A percentile compares a stretch with the other conserved stretches of the same genome.
Conservation (phyloP, 2,113 vertebrate genomes). For the Rattus norvegicus region DNA sequence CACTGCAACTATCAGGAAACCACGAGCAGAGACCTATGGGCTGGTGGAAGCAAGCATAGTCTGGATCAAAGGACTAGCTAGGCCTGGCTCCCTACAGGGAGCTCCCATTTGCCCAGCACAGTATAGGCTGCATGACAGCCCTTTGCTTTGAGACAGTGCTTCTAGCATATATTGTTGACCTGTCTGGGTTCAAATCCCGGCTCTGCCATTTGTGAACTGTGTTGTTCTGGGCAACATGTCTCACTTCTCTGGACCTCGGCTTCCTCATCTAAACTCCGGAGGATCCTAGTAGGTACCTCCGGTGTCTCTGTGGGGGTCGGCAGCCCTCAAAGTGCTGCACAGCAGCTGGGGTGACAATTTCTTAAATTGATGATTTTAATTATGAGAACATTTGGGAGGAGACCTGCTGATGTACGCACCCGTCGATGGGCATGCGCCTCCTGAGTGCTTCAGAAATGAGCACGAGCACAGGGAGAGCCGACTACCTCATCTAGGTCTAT, state of each 20-base stretch:
- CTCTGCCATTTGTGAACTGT: not conserved
- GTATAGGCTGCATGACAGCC: too few relatives aligned
- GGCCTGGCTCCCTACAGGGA: not conserved
- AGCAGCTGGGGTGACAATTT: not conserved
- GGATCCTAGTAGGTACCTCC: not conserved
- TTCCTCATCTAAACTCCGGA: not conserved
- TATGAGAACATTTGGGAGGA: not conserved
- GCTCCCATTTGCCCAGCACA: not conserved
- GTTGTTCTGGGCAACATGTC: not conserved
- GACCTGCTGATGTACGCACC: not conserved
- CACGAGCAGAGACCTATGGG: too few relatives aligned
- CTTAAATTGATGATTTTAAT: not conserved
- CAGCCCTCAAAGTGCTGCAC: not conserved
- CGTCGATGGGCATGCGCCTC: not conserved
- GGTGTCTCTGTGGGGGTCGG: not conserved
- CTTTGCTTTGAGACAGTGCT: not conserved
- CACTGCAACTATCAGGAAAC: fast-evolving
- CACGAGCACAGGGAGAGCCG: not conserved
- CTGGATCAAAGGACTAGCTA: not conserved
- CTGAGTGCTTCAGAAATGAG: not conserved
- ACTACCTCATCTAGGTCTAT: not conserved
- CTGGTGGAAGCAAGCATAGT: not conserved
- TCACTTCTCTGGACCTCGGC: not conserved
- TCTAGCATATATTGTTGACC: not conserved
- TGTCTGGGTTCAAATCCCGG: not conserved